Evolutionary conservation across 64 coral and sea anemone genomes (phyloP), one percentile per base, ranked within the genome.

Genomic region (Stylophora pistillata): DNA sequence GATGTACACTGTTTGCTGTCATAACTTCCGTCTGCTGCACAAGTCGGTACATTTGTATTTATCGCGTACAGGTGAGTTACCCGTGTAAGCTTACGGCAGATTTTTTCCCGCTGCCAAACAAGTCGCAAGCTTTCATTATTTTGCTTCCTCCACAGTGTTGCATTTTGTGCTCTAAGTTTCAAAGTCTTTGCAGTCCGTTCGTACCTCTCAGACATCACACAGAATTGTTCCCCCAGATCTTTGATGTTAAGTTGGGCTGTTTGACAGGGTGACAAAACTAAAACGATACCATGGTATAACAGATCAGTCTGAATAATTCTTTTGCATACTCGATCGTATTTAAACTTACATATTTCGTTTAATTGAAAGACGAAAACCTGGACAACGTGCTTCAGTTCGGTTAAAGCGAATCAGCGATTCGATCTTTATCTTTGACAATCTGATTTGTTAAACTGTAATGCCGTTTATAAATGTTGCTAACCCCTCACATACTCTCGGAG

Each of bases 11-110:
- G 85, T 9, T 29, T 37, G 0, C 11, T 34, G 15, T 56, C 69
- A 28, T 73, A 87, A 52, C 54, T 87, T 26, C 85, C 85, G 17
- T 74, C 64, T 74, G 17, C 57, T 13, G 15, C 37, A 53, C 85
- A 87, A 23, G 53, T 87, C 18, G 85, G 70, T 18, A 32, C 23
- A 33, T 28, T 30, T 11, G 30, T 20, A 30, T 60, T 6, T n/a
- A 28, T 28, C 15, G 9, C 54, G 5, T 21, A 3, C 17, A 0
- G 14, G 10, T 0, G 3, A 13, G 25, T 29, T 7, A 20, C 2
- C 30, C 23, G 57, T 11, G 55, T 21, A 21, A 74, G 14, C 52
- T 12, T 34, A 26, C 29, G 53, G 71, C 54, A 74, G 53, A 58
- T 33, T 59, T 10, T 87, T 56, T 10, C 71, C 32, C 29, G 29